A percentile compares a stretch with the other conserved stretches of the same genome.
Evolutionary conservation across 2,888 invertebrate genomes (phyloP).

Genomic region (Drosophila pegasa): DNA sequence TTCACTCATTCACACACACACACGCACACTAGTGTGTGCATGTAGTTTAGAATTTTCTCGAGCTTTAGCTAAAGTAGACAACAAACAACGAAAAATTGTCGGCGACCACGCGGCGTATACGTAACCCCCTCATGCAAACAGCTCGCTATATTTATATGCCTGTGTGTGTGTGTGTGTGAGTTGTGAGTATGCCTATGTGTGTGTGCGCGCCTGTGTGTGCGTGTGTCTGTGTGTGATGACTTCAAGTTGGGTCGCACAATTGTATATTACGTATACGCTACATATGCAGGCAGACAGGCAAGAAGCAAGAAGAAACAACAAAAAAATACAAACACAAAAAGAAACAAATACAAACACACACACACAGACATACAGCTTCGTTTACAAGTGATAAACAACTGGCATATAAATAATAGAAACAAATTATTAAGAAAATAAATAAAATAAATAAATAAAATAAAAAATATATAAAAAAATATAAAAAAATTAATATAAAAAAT

Average conservation of each 20-base stretch:
- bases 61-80: slow-evolving; percentile 24
- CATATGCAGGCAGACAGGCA: slow-evolving; percentile 2
- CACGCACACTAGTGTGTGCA: neutral
- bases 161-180: slow-evolving; percentile 1
- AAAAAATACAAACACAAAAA: slow-evolving; percentile 15
- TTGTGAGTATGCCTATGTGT: slow-evolving; percentile 1
- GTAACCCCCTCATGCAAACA: slow-evolving; percentile 59
- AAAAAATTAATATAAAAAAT: slow-evolving; percentile 24
- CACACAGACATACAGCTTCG: slow-evolving; percentile 12
- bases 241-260: slow-evolving; percentile 47
- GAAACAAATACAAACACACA: slow-evolving; percentile 14
- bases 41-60: slow-evolving; percentile 57
- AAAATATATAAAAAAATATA: slow-evolving; percentile 37
- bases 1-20: slow-evolving; percentile 2
- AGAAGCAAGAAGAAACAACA: slow-evolving; percentile 32
- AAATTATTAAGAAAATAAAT: no score
- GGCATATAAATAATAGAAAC: slow-evolving; percentile 32
- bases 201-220: neutral
- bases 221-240: slow-evolving; percentile 16
- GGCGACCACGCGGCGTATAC: slow-evolving; percentile 79
- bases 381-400: slow-evolving; percentile 49
- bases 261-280: slow-evolving; percentile 65
- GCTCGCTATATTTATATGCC: neutral
- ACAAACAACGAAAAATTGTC: slow-evolving; percentile 42
- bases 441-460: no score